Conservation (phyloP, 1,140 invertebrate genomes). For the Lerema accius region DNA sequence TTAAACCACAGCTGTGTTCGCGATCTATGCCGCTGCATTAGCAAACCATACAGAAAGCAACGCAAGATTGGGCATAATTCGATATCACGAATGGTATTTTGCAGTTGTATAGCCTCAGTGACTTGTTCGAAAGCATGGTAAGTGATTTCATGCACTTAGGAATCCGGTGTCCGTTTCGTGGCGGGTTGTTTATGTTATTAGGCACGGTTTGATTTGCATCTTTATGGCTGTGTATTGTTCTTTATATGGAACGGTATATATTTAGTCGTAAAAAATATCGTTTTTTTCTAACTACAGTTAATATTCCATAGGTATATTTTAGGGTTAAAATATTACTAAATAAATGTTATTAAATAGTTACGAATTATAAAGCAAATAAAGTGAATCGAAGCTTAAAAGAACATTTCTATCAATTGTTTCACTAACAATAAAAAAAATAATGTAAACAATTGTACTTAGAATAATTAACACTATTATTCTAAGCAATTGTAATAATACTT, state of each 20-base stretch:
- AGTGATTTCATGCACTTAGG: conserved; percentile 45
- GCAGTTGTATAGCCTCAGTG: conserved; percentile 47
- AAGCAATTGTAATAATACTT: no score
- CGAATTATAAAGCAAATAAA: no score
- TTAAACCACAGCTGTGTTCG: conserved; percentile 44
- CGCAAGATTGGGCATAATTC: conserved; percentile 22
- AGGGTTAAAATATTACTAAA: no score
- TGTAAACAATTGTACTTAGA: no score
- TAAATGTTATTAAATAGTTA: no score
- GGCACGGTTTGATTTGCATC: conserved; percentile 23
- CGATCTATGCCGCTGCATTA: conserved; percentile 39
- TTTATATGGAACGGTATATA: conserved; percentile 14
- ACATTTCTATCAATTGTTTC: no score
- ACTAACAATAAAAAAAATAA: no score
- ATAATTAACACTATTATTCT: no score
- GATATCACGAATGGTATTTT: conserved; percentile 51
- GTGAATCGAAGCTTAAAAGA: no score
- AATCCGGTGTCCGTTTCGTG: conserved; percentile 14
- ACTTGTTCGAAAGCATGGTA: conserved; percentile 45
- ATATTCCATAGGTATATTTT: no score
- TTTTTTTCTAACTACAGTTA: no score
- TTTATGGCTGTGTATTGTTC: conserved; percentile 14
- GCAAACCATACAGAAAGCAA: conserved; percentile 33
- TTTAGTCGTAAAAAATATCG: no score
- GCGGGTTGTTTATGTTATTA: conserved; percentile 15